Conservation (phyloP, 2,797 vertebrate species). For the Botia kubotai region DNA sequence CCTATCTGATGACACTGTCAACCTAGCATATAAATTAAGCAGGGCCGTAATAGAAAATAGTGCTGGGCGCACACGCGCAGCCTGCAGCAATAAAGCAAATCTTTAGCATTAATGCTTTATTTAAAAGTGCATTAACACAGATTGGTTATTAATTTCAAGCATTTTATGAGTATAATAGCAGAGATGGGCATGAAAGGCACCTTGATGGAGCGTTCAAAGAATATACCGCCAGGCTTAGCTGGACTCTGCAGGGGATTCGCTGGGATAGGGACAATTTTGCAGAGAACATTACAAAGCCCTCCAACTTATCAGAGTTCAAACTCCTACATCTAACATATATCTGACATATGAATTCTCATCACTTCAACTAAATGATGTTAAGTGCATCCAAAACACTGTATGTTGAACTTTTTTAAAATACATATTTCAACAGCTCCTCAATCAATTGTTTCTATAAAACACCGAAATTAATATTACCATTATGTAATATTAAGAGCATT, state of each 20-base stretch:
- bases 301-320: not conserved
- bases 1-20: constrained; percentile 69
- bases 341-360: not conserved
- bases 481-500: not conserved
- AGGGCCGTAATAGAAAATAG: constrained; percentile 58
- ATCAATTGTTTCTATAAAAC: not conserved
- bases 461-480: not conserved
- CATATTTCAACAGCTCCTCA: not conserved
- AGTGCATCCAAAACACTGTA: not conserved
- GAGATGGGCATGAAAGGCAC: constrained; percentile 66
- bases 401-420: not conserved
- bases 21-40: constrained; percentile 65
- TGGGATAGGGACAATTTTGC: constrained; percentile 43
- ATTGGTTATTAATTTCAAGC: constrained; percentile 68
- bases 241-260: constrained; percentile 41
- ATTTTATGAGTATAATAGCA: constrained; percentile 63
- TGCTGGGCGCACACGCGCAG: constrained; percentile 33
- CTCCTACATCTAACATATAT: not conserved
- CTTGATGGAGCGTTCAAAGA: constrained; percentile 59
- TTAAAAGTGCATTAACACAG: constrained; percentile 65
- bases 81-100: constrained; percentile 64
- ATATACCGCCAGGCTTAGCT: constrained; percentile 35
- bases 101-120: constrained; percentile 65
- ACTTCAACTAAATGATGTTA: not conserved
- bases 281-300: not conserved